Base-by-base conservation (phyloP, 2,888 invertebrate species). In the Galerucella calmariensis region DNA sequence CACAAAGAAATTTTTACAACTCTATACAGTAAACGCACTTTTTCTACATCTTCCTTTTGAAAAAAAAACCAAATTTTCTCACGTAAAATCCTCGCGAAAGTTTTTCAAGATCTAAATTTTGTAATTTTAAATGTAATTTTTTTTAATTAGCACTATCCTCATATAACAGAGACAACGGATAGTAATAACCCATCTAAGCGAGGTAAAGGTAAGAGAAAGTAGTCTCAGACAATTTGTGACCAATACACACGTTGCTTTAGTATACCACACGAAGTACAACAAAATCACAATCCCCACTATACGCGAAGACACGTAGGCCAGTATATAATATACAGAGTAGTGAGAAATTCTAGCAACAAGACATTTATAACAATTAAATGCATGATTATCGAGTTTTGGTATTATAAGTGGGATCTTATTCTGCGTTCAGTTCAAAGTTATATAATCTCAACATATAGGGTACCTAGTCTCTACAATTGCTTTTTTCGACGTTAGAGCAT, bases 171-270 rank as follows among this genome's bases (percentile, higher is more conserved):
- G 24, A 62, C 12, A 71, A 56, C 66, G 59, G 72, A 72, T 72
- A 63, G 71, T 41, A 58, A 67, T 61, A 72, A 48, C 24, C 72
- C 66, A 66, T 58, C 58, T 72, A 66, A 58, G 24, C 72, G 66
- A 46, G 41, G 71, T 71, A 71, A 53, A 71, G 20, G 71, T 66
- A 72, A 72, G 72, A 72, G 72, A 72, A 72, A 72, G 72, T 72
- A 62, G 66, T 44, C 46, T 65, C 63, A 46, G 63, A 65, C 46
- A 65, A 11, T 46, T 65, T 65, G 63, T 44, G 46, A 46, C 63
- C 63, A 65, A 41, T 65, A 48, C 46, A 46, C 63, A 63, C 62
- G 62, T 62, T 62, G 65, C 48, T 2, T 48, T 51, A 69, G 71
- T 66, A 71, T 58, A 62, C 63, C 63, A 24, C 44, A 48, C 16